Conservation (phyloP, 2,113 vertebrate genomes). For the Tricholaema leucomelas region DNA sequence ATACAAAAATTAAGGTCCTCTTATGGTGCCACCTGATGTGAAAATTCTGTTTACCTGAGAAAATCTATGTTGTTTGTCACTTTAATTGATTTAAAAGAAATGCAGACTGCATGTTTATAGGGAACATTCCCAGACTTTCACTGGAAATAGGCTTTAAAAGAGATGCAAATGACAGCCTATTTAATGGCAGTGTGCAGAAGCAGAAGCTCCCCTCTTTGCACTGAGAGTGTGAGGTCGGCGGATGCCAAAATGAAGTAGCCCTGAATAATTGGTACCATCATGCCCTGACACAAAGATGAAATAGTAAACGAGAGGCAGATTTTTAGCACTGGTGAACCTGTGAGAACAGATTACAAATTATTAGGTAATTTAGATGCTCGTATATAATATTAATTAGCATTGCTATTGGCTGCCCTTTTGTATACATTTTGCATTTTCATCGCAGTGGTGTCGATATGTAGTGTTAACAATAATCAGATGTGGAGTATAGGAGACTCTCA, state of each 20-base stretch:
- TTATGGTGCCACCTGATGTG: neutral
- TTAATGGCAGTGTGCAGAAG: neutral
- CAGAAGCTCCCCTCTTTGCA: slow-evolving; percentile 35
- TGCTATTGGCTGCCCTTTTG: neutral
- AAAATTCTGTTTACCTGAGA: slow-evolving; percentile 8
- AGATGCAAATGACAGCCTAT: slow-evolving; percentile 37
- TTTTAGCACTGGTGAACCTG: neutral
- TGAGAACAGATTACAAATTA: neutral
- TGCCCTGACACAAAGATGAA: neutral
- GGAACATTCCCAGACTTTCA: slow-evolving; percentile 2
- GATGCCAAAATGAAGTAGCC: neutral
- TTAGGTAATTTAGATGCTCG: neutral
- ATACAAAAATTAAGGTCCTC: neutral
- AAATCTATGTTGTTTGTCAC: neutral
- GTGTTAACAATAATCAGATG: neutral
- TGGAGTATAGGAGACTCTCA: neutral
- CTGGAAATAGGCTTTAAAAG: slow-evolving; percentile 14
- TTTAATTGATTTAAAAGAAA: slow-evolving; percentile 34
- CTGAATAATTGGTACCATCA: neutral
- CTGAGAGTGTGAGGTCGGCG: neutral
- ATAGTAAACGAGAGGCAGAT: slow-evolving; percentile 5
- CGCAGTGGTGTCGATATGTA: neutral
- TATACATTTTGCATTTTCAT: neutral
- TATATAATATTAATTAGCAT: neutral
- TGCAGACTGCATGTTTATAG: slow-evolving; percentile 5